These are phyloP conservation scores for Drosophila triauraria DNA, from an alignment of 1,140 invertebrate genomes.

Conservation along the genomic window DNA sequence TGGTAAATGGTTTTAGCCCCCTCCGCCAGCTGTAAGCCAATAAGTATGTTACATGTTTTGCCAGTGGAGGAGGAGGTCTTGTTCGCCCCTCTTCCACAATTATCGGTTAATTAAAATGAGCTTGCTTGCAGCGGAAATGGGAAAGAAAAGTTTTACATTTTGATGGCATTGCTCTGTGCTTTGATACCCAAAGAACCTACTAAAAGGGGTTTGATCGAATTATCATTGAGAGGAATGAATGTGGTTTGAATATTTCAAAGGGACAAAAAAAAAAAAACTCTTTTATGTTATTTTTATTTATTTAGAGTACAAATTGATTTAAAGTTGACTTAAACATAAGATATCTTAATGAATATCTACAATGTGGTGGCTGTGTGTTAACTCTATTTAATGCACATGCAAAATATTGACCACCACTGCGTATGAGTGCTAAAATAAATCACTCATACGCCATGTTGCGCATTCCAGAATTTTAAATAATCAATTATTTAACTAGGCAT, in stretches of 20 bases:
- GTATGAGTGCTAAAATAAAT: background rate
- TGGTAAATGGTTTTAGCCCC: constrained; percentile 18
- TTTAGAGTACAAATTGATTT: background rate
- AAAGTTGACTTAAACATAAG: background rate
- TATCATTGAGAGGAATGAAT: background rate
- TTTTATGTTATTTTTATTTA: no score
- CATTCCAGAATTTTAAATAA: background rate
- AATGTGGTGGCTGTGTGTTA: no score
- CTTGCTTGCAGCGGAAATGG: constrained; percentile 22
- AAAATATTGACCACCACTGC: background rate
- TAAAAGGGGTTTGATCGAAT: constrained; percentile 7
- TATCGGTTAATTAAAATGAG: constrained; percentile 52
- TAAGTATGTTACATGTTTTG: constrained; percentile 24
- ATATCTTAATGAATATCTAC: no score
- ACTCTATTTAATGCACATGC: no score
- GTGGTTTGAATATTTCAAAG: background rate
- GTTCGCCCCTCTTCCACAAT: constrained; percentile 2
- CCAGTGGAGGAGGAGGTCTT: no score
- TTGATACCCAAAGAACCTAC: background rate
- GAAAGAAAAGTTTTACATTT: constrained; percentile 33
- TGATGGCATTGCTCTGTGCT: background rate
- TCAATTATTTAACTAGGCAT: no score
- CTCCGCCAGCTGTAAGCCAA: constrained; percentile 12
- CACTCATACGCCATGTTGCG: constrained; percentile 1
- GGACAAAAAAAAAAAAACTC: no score